These are phyloP conservation scores for Pheucticus melanocephalus DNA, from an alignment of 2,113 vertebrate species.

Conservation along the genomic window DNA sequence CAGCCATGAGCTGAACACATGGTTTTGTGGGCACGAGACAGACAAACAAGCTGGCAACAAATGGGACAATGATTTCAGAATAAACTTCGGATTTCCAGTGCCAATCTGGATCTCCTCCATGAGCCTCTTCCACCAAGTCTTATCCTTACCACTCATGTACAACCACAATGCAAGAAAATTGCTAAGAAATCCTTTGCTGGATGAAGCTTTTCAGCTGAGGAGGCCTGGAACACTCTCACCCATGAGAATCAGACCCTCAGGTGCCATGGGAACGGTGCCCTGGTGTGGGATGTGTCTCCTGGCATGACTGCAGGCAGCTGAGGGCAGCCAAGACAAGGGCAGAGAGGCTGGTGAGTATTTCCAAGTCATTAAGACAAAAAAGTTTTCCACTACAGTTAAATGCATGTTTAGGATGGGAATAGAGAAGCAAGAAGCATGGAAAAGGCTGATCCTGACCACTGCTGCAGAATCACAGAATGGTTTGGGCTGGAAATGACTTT, in stretches of 20 bases:
- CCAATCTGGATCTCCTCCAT: not conserved
- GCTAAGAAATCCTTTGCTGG: not conserved
- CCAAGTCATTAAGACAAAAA: not conserved
- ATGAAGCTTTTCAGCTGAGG: not conserved
- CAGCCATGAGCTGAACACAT: not conserved
- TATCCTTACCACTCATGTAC: not conserved
- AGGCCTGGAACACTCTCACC: not conserved
- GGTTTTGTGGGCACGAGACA: not conserved
- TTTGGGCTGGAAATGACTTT: not conserved
- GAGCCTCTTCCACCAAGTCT: not conserved
- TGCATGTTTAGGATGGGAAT: rapidly evolving
- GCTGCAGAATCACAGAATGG: not conserved
- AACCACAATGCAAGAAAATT: not conserved
- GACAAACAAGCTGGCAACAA: not conserved
- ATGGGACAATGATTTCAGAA: not conserved
- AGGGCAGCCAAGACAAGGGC: not conserved
- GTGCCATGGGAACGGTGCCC: rapidly evolving
- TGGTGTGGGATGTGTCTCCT: not conserved
- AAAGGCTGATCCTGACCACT: not conserved
- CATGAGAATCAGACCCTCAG: not conserved
- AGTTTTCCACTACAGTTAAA: not conserved
- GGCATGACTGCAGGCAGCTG: not conserved
- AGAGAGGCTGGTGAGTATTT: not conserved
- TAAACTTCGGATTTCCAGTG: not conserved
- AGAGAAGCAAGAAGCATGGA: not conserved